phyloP scores from a whole-genome alignment of 1,140 invertebrate species.

The Harlomillsia oculata region DNA sequence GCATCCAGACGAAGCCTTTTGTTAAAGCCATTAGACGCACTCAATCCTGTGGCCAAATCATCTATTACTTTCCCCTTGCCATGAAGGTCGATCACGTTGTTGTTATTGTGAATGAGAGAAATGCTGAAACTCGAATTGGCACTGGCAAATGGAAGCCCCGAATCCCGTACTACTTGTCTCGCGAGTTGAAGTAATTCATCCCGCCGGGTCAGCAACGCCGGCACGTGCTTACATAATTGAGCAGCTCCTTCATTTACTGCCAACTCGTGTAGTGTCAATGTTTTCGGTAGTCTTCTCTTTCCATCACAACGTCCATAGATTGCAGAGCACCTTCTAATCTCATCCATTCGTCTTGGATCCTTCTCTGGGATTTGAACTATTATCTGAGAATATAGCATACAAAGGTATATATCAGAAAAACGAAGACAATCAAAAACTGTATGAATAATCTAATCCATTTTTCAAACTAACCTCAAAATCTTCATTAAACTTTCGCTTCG shows the following conservation, averaged over 20 bases:
- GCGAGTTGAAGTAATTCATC: conserved; percentile 93
- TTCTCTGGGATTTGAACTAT: conserved; percentile 81
- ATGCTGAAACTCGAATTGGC: conserved; percentile 4
- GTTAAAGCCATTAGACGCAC: not conserved
- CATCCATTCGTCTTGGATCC: conserved; percentile 79
- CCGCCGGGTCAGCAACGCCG: conserved; percentile 76
- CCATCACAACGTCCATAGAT: conserved; percentile 96
- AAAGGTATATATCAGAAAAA: conserved; percentile 1
- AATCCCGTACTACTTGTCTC: conserved; percentile 83
- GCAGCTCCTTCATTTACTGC: conserved; percentile 95
- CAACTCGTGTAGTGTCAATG: conserved; percentile 87
- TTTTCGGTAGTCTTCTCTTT: conserved; percentile 89
- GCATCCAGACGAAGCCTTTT: conserved; percentile 1
- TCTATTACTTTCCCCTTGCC: not conserved
- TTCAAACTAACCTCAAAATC: conserved; percentile 64
- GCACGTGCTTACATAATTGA: conserved; percentile 82
- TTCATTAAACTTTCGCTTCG: conserved; percentile 85
- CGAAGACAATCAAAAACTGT: too few species aligned
- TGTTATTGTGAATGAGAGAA: conserved; percentile 4
- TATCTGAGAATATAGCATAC: conserved; percentile 44
- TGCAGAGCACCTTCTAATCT: conserved; percentile 88
- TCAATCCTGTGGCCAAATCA: not conserved
- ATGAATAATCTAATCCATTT: too few species aligned
- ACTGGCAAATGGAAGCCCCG: conserved; percentile 47
- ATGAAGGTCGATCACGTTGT: not conserved